A percentile compares a stretch with the other conserved stretches of the same genome.
phyloP scores from a whole-genome alignment of 1,140 invertebrate genomes.

The Ridgeia piscesae region DNA sequence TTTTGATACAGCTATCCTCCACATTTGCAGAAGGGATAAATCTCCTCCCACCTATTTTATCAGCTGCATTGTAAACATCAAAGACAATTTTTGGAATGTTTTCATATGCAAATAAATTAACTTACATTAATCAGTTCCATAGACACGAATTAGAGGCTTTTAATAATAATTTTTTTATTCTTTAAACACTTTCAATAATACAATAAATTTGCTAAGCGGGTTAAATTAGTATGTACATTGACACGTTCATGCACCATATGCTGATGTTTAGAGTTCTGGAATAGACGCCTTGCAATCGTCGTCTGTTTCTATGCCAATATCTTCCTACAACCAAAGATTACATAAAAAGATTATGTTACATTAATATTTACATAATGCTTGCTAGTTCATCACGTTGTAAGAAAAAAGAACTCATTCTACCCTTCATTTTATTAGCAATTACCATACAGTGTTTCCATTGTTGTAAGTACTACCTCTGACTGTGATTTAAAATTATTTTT shows the following conservation, averaged over 20 bases:
- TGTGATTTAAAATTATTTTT: too few relatives aligned
- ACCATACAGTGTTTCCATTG: too few relatives aligned
- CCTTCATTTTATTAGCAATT: too few relatives aligned
- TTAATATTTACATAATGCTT: too few relatives aligned
- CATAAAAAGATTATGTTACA: neutral
- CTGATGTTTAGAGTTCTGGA: slow-evolving; percentile 39
- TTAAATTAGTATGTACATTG: neutral
- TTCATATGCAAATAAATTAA: neutral
- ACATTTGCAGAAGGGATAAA: neutral
- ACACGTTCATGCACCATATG: neutral
- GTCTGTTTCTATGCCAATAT: slow-evolving; percentile 79
- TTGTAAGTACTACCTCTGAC: too few relatives aligned
- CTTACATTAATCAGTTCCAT: neutral
- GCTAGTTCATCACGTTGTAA: too few relatives aligned
- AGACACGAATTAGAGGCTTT: neutral
- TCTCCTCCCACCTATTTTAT: neutral
- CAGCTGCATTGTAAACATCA: neutral
- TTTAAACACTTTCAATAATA: neutral
- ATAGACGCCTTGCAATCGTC: slow-evolving; percentile 56
- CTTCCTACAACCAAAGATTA: slow-evolving; percentile 59
- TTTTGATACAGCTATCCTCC: too few relatives aligned
- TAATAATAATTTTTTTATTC: neutral
- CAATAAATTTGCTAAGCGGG: neutral
- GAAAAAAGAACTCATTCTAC: too few relatives aligned
- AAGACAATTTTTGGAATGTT: neutral